Conservation (phyloP, 1,140 invertebrate species). For the Coptotermes formosanus region DNA sequence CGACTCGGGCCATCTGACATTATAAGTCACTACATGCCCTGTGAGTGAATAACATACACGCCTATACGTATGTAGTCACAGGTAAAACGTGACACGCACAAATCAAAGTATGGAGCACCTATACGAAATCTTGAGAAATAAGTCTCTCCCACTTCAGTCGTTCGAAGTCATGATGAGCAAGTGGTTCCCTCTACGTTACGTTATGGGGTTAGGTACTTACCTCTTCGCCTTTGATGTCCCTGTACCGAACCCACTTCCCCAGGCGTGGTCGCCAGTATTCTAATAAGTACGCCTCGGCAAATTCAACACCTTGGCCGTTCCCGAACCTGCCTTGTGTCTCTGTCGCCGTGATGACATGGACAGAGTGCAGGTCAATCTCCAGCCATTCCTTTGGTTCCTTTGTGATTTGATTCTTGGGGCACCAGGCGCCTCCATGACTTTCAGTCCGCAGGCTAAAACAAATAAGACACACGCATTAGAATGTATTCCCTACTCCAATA, state of each 20-base stretch:
- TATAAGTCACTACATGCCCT: no score
- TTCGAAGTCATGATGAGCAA: no score
- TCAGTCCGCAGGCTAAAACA: constrained; percentile 73
- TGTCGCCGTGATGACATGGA: constrained; percentile 75
- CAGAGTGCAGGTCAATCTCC: constrained; percentile 69
- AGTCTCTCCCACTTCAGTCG: no score
- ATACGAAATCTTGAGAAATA: no score
- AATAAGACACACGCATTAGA: constrained; percentile 15
- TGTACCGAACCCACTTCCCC: constrained; percentile 71
- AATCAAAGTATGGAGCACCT: no score
- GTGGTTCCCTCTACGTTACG: no score
- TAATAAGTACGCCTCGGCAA: constrained; percentile 71
- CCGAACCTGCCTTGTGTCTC: constrained; percentile 85
- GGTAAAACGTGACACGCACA: no score
- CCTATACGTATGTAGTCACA: no score
- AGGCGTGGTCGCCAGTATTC: constrained; percentile 74
- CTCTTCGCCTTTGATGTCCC: constrained; percentile 66
- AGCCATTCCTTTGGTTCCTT: constrained; percentile 74
- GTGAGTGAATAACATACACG: no score
- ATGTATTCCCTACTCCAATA: constrained; percentile 20
- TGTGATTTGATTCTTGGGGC: constrained; percentile 71
- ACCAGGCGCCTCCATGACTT: constrained; percentile 81
- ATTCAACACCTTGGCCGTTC: constrained; percentile 80
- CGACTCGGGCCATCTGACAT: no score
- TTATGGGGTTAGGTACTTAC: constrained; percentile 47